phyloP scores from a whole-genome alignment of 2,797 vertebrate species.

The Xiphorhynchus erythropygius region DNA sequence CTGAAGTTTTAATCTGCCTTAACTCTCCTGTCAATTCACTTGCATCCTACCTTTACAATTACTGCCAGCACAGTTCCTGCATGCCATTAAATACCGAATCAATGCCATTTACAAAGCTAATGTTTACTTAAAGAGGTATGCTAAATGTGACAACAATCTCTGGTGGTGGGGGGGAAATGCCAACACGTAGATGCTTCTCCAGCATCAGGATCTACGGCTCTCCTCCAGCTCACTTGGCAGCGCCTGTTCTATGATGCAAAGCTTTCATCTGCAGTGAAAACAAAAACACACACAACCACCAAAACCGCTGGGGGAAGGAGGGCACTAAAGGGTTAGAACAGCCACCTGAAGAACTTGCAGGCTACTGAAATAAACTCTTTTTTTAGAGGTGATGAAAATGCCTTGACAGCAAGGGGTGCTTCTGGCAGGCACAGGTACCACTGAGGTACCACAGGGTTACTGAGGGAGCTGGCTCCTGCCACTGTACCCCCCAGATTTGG shows the following conservation, averaged over 20 bases:
- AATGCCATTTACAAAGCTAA: not conserved
- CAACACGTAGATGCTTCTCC: not conserved
- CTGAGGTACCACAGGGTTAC: not conserved
- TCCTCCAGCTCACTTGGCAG: not conserved
- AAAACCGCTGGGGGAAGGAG: not conserved
- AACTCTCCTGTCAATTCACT: not conserved
- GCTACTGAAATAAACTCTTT: not conserved
- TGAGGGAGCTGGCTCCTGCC: not conserved
- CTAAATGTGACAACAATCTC: not conserved
- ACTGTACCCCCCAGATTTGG: not conserved
- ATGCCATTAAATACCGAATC: not conserved
- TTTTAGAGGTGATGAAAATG: not conserved
- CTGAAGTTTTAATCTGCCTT: not conserved
- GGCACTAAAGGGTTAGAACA: not conserved
- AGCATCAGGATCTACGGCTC: not conserved
- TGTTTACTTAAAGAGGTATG: not conserved
- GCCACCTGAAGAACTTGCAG: not conserved
- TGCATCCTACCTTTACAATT: not conserved
- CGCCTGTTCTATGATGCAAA: not conserved
- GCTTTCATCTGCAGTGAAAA: not conserved
- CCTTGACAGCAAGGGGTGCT: not conserved
- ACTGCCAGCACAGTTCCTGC: not conserved
- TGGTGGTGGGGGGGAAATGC: not conserved
- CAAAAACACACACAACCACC: not conserved
- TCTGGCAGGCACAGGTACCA: not conserved